Evolutionary conservation across 2,113 vertebrate species (phyloP).

Genomic region (Corythoichthys intestinalis): DNA sequence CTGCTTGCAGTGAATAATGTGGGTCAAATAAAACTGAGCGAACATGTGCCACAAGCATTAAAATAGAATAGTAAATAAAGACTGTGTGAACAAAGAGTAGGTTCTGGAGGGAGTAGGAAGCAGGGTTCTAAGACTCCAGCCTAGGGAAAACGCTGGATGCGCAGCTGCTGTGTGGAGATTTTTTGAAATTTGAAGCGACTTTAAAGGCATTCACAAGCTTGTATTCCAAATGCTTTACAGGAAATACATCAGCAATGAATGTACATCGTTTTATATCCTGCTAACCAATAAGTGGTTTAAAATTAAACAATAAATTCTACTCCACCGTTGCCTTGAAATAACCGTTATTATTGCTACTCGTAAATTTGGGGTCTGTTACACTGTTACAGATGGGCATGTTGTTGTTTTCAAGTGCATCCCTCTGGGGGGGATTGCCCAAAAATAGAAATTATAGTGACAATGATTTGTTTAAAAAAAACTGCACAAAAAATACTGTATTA

Average conservation of each 20-base stretch:
- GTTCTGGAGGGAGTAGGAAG: background rate
- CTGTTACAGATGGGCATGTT: background rate
- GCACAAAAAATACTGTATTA: too few species aligned
- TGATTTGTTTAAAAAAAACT: background rate
- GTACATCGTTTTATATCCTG: background rate
- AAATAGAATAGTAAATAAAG: slow-evolving; percentile 10
- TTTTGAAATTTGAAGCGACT: background rate
- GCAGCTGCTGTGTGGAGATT: background rate
- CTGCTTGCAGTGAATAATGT: slow-evolving; percentile 1
- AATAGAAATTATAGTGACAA: background rate
- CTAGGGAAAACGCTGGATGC: background rate
- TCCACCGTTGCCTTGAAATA: background rate
- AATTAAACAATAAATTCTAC: background rate
- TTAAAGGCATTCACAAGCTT: background rate
- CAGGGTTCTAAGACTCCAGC: background rate
- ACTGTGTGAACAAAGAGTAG: background rate
- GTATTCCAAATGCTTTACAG: background rate
- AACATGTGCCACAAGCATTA: background rate
- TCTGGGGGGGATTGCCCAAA: background rate
- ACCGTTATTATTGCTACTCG: background rate
- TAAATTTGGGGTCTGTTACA: background rate
- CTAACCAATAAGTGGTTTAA: background rate
- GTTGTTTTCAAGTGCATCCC: background rate
- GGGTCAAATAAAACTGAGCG: background rate
- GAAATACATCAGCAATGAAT: background rate